Percentiles rank a stretch among this genome's conserved stretches.
Evolutionary conservation across 2,113 vertebrate genomes (phyloP).

Genomic region (Neodontobutis hainanensis): DNA sequence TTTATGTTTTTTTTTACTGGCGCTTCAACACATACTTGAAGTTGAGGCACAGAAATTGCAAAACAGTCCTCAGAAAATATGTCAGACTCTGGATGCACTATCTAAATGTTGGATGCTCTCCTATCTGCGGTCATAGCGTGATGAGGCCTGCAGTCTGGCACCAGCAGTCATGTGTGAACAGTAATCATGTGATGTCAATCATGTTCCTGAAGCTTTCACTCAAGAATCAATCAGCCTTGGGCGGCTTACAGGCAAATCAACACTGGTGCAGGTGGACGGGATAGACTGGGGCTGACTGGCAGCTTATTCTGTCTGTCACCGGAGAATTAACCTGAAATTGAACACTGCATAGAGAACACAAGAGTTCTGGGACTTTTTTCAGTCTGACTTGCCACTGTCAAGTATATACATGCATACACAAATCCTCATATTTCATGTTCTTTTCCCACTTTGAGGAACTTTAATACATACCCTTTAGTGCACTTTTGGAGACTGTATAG

Average conservation of each 20-base stretch:
- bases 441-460: background rate
- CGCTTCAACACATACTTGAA: background rate
- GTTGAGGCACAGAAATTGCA: conserved; percentile 4
- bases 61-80: background rate
- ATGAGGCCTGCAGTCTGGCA: conserved; percentile 48
- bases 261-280: conserved; percentile 63
- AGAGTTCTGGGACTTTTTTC: conserved; percentile 14
- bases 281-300: conserved; percentile 49
- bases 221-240: conserved; percentile 65
- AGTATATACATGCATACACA: conserved; percentile 4
- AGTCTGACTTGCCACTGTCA: conserved; percentile 1
- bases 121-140: conserved; percentile 33
- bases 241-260: conserved; percentile 65
- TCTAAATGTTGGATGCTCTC: conserved; percentile 10
- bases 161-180: conserved; percentile 58
- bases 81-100: background rate
- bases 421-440: background rate
- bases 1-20: conserved; percentile 27
- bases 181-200: conserved; percentile 70
- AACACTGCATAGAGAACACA: conserved; percentile 33
- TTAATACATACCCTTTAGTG: background rate
- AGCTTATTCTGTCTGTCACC: conserved; percentile 66
- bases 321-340: conserved; percentile 49
- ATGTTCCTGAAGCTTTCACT: conserved; percentile 62
- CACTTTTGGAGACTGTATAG: conserved; percentile 10